phyloP scores from a whole-genome alignment of 2,888 invertebrate genomes.

The Kryphioiulus occultus region DNA sequence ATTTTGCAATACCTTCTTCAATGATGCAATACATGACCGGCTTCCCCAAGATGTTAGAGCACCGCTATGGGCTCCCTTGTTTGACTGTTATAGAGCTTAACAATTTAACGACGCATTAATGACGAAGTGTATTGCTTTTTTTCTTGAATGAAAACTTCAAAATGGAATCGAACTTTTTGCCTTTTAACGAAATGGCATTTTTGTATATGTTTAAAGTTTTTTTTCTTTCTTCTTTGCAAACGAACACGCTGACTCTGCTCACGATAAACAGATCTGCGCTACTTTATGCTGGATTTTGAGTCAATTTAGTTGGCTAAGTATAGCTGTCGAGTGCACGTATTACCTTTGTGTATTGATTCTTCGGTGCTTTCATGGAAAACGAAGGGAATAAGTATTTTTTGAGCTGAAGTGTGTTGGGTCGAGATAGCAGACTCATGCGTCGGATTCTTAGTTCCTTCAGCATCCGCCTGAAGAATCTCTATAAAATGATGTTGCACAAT shows the following conservation, averaged over 20 bases:
- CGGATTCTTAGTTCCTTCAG: background rate
- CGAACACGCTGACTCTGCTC: background rate
- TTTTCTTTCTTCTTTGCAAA: background rate
- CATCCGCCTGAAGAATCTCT: conserved; percentile 6
- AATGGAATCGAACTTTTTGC: background rate
- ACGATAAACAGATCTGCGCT: conserved; percentile 24
- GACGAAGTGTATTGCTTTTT: background rate
- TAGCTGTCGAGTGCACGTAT: background rate
- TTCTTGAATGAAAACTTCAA: background rate
- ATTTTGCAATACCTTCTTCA: no score
- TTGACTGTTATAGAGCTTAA: background rate
- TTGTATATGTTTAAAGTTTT: background rate
- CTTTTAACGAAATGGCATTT: conserved; percentile 34
- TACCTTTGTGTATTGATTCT: conserved; percentile 39
- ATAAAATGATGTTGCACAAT: conserved; percentile 21
- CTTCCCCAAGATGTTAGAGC: background rate
- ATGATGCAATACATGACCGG: no score
- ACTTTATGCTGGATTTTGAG: conserved; percentile 39
- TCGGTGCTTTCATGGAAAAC: conserved; percentile 40
- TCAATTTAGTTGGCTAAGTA: conserved; percentile 36
- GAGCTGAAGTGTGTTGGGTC: conserved; percentile 20
- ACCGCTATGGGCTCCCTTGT: background rate
- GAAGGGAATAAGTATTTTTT: conserved; percentile 38
- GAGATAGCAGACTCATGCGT: conserved; percentile 32
- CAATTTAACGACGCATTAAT: background rate